Percentiles rank a stretch among this genome's conserved stretches.
Conservation (phyloP, 1,140 invertebrate species). For the Holcopasites calliopsidis region DNA sequence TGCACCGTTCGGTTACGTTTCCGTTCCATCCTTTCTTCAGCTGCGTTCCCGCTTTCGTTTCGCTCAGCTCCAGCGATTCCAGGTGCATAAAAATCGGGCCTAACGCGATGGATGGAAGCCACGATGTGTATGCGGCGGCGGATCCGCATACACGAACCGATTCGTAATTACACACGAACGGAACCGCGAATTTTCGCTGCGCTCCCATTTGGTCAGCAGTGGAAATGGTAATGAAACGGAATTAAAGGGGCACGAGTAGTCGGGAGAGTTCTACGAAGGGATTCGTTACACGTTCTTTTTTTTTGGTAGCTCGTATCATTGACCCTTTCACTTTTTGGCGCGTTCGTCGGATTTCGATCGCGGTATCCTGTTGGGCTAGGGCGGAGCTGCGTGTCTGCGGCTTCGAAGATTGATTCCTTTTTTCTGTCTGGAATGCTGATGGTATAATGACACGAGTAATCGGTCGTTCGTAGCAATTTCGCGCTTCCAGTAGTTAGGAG, state of each 20-base stretch:
- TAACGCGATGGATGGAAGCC: constrained; percentile 2
- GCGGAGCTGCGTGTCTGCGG: background rate
- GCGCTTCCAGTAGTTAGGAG: background rate
- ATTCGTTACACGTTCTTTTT: background rate
- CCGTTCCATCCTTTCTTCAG: constrained; percentile 34
- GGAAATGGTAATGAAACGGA: constrained; percentile 60
- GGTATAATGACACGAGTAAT: constrained; percentile 22
- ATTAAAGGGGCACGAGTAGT: no score
- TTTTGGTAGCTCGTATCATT: constrained; percentile 55
- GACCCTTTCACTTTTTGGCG: constrained; percentile 26
- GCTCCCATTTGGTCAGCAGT: constrained; percentile 17
- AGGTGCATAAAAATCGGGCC: constrained; percentile 56
- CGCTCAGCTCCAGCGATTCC: constrained; percentile 18
- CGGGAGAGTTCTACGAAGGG: constrained; percentile 10
- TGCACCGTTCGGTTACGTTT: constrained; percentile 51
- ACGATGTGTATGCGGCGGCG: background rate
- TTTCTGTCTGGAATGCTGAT: constrained; percentile 29
- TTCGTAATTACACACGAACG: constrained; percentile 58
- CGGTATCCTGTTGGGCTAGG: background rate
- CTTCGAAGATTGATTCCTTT: constrained; percentile 20
- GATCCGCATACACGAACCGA: constrained; percentile 40
- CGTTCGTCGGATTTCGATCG: background rate
- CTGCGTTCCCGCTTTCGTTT: background rate
- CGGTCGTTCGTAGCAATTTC: background rate
- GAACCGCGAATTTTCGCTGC: constrained; percentile 63